Evolutionary conservation across 2,888 invertebrate species (phyloP), one percentile per base, ranked within the genome.

Genomic region (Cryptus armator): DNA sequence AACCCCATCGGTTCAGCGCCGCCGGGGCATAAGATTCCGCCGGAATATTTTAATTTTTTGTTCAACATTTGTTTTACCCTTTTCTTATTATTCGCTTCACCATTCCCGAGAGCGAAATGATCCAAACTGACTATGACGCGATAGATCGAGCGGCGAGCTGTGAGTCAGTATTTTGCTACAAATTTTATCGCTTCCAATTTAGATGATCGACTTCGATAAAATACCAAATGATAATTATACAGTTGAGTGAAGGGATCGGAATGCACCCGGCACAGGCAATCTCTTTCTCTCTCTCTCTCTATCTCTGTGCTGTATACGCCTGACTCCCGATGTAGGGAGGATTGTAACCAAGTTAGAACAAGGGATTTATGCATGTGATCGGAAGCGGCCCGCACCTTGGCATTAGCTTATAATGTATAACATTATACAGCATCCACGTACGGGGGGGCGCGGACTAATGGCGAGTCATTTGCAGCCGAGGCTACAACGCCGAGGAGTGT

Each of bases 371-470:
- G 87, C 85, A 76, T 78, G 83, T 84, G 87, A 87, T 88, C 90
- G 86, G 90, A 86, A 89, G 92, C 91, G 86, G 86, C 87, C 87
- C 86, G 85, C 82, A 89, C 88, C 89, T 89, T 85, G 87, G 90
- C 88, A 91, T 92, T 91, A 91, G 86, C 87, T 85, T 85, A 83
- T 92, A 92, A 92, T 92, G 89, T 90, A 90, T 92, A 89, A 90
- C 89, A 92, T 92, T 91, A 79, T 59, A 90, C 88, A 81, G 84
- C 83, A 80, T 86, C 86, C 87, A 89, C 88, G 86, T 71, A 72
- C 24, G 72, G 32, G 19, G n/a, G 71, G 62, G 62, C 19, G 12
- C 46, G 62, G 51, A 62, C 76, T 85, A 85, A 85, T 85, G 76
- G 46, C 85, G 71, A 80, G 80, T 80, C 74, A 85, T 85, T 85